phyloP scores from a whole-genome alignment of 53 echinoderm and acorn worm species.

The Astropecten irregularis region DNA sequence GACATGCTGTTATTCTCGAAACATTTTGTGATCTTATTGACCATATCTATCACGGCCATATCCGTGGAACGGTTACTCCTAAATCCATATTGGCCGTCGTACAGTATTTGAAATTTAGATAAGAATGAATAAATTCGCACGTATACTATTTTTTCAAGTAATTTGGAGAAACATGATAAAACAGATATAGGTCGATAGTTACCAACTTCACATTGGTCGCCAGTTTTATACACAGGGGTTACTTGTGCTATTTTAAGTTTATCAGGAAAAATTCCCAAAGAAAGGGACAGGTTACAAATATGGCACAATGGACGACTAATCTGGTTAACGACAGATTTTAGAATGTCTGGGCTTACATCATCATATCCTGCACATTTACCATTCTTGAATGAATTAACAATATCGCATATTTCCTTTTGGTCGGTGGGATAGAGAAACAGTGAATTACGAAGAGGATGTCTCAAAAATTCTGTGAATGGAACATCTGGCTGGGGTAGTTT shows the following conservation, averaged over 20 bases:
- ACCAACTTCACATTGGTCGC: background rate
- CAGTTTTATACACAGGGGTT: background rate
- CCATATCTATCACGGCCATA: background rate
- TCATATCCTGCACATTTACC: background rate
- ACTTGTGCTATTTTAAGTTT: background rate
- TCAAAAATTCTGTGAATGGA: background rate
- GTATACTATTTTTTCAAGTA: no score
- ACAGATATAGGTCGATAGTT: background rate
- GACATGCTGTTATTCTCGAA: background rate
- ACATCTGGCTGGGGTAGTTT: background rate
- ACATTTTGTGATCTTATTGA: background rate
- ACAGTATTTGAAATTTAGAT: no score
- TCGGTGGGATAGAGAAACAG: no score
- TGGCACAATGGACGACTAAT: background rate
- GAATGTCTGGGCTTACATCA: background rate
- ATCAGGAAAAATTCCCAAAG: background rate
- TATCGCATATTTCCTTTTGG: no score
- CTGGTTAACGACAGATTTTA: background rate
- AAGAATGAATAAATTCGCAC: no score
- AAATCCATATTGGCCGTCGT: no score
- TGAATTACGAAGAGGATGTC: no score
- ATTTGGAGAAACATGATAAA: background rate
- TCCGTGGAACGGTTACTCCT: background rate
- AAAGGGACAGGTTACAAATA: slow-evolving; percentile 1
- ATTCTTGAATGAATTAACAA: background rate